phyloP scores from a whole-genome alignment of 2,113 vertebrate genomes.

The Anoura caudifer region DNA sequence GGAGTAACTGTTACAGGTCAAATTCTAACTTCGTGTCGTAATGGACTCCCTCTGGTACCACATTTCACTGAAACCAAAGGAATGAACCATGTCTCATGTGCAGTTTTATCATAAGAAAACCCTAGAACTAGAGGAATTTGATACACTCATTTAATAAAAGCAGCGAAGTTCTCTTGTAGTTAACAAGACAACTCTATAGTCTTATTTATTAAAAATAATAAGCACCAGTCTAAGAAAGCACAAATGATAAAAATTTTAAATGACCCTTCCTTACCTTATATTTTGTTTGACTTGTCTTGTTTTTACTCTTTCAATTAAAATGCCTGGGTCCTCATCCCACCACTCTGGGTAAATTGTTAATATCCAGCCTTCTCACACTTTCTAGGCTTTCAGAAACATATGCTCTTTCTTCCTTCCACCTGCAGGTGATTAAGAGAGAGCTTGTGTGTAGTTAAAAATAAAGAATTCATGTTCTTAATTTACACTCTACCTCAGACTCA shows the following conservation, averaged over 20 bases:
- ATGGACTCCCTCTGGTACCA: neutral
- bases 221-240: neutral
- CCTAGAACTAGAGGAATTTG: neutral
- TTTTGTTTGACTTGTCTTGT: neutral
- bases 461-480: neutral
- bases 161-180: neutral
- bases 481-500: neutral
- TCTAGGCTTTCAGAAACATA: neutral
- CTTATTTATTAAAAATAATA: neutral
- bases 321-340: neutral
- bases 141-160: neutral
- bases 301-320: neutral
- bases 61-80: neutral
- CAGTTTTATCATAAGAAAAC: neutral
- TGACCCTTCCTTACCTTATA: neutral
- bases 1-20: conserved; percentile 34
- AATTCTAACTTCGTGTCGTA: neutral
- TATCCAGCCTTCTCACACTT: neutral
- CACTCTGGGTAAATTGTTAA: neutral
- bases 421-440: neutral
- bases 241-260: neutral
- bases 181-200: neutral
- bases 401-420: neutral
- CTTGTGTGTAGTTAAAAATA: neutral
- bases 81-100: conserved; percentile 11